Evolutionary conservation across 2,113 vertebrate genomes (phyloP).

Genomic region (Neolamprologus tretocephalus): DNA sequence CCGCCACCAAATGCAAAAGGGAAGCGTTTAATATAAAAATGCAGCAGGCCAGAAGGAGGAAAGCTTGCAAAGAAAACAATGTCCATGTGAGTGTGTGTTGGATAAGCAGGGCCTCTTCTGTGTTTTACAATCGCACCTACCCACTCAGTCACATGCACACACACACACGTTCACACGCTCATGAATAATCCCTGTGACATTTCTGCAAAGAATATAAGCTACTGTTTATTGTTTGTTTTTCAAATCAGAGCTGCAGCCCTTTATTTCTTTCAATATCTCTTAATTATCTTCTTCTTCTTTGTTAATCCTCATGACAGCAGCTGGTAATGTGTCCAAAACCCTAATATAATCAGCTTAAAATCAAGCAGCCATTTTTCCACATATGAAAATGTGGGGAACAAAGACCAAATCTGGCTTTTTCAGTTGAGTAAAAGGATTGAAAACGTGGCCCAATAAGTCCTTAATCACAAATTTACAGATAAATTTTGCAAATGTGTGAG

Average conservation of each 20-base stretch:
- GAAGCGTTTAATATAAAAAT: slow-evolving; percentile 6
- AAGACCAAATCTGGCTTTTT: not conserved
- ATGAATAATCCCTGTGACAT: slow-evolving; percentile 4
- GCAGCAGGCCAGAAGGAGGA: not conserved
- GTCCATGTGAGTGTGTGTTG: slow-evolving; percentile 7
- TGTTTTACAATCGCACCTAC: slow-evolving; percentile 49
- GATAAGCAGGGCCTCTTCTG: slow-evolving; percentile 22
- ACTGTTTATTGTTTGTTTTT: not conserved
- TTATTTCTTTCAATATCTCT: not conserved
- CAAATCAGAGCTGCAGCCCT: not conserved
- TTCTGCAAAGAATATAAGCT: not conserved
- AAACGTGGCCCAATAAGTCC: not conserved
- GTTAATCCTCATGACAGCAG: not conserved
- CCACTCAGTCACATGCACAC: slow-evolving; percentile 42
- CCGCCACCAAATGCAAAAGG: not conserved
- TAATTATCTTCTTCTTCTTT: not conserved
- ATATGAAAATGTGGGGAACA: not conserved
- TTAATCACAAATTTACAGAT: not conserved
- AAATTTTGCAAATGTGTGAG: not conserved
- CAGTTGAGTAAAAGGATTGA: not conserved
- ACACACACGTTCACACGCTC: slow-evolving; percentile 10
- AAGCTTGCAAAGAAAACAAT: not conserved
- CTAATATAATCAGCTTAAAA: not conserved
- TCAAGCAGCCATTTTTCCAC: not conserved
- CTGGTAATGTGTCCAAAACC: not conserved